Percentiles rank a stretch among this genome's conserved stretches.
phyloP scores from a whole-genome alignment of 2,113 vertebrate genomes.

The Brachypodius melanocephalos region DNA sequence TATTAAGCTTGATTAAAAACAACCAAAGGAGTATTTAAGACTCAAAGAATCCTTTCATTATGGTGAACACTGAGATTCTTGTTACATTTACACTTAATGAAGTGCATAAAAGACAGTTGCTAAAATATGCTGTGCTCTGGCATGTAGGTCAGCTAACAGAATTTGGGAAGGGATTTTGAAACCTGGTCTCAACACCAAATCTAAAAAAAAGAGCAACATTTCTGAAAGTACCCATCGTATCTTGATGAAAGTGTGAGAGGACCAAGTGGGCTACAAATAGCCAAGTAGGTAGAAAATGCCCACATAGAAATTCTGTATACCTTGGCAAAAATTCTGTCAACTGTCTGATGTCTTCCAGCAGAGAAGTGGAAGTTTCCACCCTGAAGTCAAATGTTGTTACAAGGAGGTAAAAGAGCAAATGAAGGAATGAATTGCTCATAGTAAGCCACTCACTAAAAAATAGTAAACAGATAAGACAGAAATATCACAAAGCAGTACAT shows the following conservation, averaged over 20 bases:
- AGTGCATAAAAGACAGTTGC: slow-evolving; percentile 34
- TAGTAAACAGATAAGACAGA: slow-evolving; percentile 11
- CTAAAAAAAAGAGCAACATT: background rate
- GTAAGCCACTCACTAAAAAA: slow-evolving; percentile 12
- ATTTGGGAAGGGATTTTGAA: background rate
- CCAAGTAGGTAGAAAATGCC: background rate
- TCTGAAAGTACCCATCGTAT: rapidly evolving
- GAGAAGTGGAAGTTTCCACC: slow-evolving; percentile 64
- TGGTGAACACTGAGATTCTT: slow-evolving; percentile 41
- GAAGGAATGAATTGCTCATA: slow-evolving; percentile 27
- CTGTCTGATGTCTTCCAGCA: slow-evolving; percentile 21
- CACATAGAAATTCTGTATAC: background rate
- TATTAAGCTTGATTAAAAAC: slow-evolving; percentile 53
- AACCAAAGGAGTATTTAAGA: slow-evolving; percentile 38
- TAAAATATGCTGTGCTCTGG: slow-evolving; percentile 12
- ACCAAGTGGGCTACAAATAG: background rate
- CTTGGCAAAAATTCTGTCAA: slow-evolving; percentile 37
- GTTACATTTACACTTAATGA: slow-evolving; percentile 42
- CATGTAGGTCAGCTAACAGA: background rate
- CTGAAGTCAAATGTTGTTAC: slow-evolving; percentile 14
- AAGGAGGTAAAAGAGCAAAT: slow-evolving; percentile 14
- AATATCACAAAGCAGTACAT: background rate
- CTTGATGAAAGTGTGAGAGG: background rate
- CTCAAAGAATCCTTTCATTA: slow-evolving; percentile 63
- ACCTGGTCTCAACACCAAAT: background rate